Conservation (phyloP, 2,888 invertebrate species). For the Pachydiplax longipennis region DNA sequence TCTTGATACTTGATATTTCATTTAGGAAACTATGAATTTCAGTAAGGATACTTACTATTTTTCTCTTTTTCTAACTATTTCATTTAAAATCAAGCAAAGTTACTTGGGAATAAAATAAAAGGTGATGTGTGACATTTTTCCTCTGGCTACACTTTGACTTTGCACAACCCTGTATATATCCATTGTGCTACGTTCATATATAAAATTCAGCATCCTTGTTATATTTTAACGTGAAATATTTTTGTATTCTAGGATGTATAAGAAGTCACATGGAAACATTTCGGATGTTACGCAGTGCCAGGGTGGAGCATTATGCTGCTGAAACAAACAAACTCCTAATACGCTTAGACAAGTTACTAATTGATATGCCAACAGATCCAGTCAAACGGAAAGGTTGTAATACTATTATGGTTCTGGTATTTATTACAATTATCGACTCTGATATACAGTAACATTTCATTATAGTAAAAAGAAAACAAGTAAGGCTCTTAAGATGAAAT, state of each 20-base stretch:
- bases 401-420: slow-evolving; percentile 21
- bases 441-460: background rate
- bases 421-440: background rate
- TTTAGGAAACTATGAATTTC: no score
- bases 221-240: background rate
- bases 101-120: no score
- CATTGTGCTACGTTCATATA: no score
- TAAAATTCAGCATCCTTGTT: no score
- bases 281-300: slow-evolving; percentile 69
- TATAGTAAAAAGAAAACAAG: background rate
- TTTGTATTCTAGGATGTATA: slow-evolving; percentile 62
- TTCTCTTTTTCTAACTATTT: no score
- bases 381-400: slow-evolving; percentile 59
- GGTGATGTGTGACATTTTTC: no score
- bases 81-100: no score
- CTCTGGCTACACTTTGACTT: no score
- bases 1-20: no score
- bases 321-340: slow-evolving; percentile 97
- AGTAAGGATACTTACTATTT: no score
- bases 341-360: slow-evolving; percentile 87
- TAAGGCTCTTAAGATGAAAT: no score
- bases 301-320: slow-evolving; percentile 87
- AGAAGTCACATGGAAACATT: slow-evolving; percentile 78
- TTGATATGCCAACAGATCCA: slow-evolving; percentile 78
- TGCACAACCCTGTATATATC: no score